Evolutionary conservation across 1,140 invertebrate genomes (phyloP).

Genomic region (Neelides sp.): DNA sequence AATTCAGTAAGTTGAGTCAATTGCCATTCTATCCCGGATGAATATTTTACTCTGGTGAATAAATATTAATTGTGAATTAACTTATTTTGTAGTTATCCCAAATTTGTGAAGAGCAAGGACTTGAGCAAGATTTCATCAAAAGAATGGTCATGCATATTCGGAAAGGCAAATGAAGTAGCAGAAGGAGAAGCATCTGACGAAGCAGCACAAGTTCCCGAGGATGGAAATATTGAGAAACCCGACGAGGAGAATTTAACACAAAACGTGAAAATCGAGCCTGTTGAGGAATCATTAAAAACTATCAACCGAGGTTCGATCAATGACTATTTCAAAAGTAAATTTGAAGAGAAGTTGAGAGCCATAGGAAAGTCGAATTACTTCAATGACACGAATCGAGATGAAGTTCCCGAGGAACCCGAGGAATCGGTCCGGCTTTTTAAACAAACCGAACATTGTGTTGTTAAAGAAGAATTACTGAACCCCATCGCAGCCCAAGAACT

Average conservation of each 20-base stretch:
- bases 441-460: no score
- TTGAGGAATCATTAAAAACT: neutral
- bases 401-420: neutral
- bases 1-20: constrained; percentile 22
- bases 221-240: neutral
- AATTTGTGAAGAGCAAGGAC: constrained; percentile 27
- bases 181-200: neutral
- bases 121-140: constrained; percentile 17
- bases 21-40: neutral
- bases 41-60: neutral
- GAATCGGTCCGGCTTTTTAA: no score
- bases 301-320: constrained; percentile 4
- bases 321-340: constrained; percentile 8
- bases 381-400: neutral
- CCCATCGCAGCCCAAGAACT: no score
- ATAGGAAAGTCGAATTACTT: neutral
- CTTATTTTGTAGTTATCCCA: constrained; percentile 22
- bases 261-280: neutral
- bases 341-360: neutral
- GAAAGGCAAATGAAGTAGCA: constrained; percentile 5
- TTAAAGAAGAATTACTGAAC: no score
- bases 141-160: constrained; percentile 26
- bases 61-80: neutral
- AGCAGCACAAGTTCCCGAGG: neutral
- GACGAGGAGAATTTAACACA: neutral